phyloP scores from a whole-genome alignment of 2,113 vertebrate species.

The Elgaria multicarinata region DNA sequence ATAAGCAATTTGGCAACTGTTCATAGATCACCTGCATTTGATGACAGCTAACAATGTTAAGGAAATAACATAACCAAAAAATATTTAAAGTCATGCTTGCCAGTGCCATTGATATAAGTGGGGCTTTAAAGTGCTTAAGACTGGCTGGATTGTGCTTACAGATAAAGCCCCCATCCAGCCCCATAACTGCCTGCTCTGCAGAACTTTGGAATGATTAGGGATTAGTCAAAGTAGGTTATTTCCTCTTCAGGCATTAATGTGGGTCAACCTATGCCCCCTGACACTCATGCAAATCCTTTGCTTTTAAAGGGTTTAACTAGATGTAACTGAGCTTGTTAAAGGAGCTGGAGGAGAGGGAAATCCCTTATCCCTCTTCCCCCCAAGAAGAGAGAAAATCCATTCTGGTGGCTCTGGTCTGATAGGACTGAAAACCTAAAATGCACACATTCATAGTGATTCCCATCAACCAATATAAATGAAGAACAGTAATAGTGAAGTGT shows the following conservation, averaged over 20 bases:
- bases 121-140: not conserved
- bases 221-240: conserved; percentile 15
- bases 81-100: not conserved
- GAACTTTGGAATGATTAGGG: not conserved
- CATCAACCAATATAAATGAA: not conserved
- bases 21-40: not conserved
- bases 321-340: not conserved
- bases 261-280: not conserved
- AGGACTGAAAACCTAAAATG: not conserved
- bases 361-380: not conserved
- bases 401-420: not conserved
- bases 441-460: not conserved
- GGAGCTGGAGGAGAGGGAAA: not conserved
- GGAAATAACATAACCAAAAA: not conserved
- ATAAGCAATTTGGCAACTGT: not conserved
- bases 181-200: not conserved
- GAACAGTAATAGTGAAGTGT: not conserved
- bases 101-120: not conserved
- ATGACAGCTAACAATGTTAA: not conserved
- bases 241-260: not conserved
- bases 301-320: not conserved
- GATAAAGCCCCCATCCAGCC: not conserved
- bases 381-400: not conserved
- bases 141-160: not conserved
- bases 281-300: conserved; percentile 1